Evolutionary conservation across 2,888 invertebrate species (phyloP).

Genomic region (Patella ulyssiponensis): DNA sequence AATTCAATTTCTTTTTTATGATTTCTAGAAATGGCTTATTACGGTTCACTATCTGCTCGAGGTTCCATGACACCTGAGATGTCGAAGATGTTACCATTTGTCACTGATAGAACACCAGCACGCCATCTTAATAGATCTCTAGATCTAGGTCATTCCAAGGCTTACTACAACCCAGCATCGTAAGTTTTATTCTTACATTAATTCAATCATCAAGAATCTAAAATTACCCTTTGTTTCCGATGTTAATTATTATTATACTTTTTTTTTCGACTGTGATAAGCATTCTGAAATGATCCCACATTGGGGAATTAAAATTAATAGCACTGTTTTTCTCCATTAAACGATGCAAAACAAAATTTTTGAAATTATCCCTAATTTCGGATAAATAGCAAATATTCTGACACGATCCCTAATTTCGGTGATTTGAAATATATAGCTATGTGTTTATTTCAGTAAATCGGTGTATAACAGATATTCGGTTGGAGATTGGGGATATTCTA

Average conservation of each 20-base stretch:
- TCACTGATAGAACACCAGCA: slow-evolving; percentile 66
- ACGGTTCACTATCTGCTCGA: too few relatives aligned
- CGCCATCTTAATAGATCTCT: slow-evolving; percentile 60
- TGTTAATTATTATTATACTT: neutral
- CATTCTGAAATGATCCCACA: too few relatives aligned
- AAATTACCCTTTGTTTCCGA: too few relatives aligned
- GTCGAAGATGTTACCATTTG: slow-evolving; percentile 65
- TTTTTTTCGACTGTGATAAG: neutral
- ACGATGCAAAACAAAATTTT: neutral
- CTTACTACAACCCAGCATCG: slow-evolving; percentile 71
- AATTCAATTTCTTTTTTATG: too few relatives aligned
- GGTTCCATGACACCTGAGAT: slow-evolving; percentile 55
- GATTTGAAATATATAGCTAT: neutral
- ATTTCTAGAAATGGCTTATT: too few relatives aligned
- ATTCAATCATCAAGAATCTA: too few relatives aligned
- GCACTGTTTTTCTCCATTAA: neutral
- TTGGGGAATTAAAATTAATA: too few relatives aligned
- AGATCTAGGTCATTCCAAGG: slow-evolving; percentile 65
- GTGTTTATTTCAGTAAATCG: slow-evolving; percentile 51
- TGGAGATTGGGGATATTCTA: slow-evolving; percentile 90
- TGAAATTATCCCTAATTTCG: neutral
- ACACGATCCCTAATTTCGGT: neutral
- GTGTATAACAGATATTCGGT: slow-evolving; percentile 88
- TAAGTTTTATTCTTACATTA: slow-evolving; percentile 23
- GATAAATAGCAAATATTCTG: neutral